Evolutionary conservation across 1,140 invertebrate species (phyloP).

Genomic region (Zaprionus ornatus): DNA sequence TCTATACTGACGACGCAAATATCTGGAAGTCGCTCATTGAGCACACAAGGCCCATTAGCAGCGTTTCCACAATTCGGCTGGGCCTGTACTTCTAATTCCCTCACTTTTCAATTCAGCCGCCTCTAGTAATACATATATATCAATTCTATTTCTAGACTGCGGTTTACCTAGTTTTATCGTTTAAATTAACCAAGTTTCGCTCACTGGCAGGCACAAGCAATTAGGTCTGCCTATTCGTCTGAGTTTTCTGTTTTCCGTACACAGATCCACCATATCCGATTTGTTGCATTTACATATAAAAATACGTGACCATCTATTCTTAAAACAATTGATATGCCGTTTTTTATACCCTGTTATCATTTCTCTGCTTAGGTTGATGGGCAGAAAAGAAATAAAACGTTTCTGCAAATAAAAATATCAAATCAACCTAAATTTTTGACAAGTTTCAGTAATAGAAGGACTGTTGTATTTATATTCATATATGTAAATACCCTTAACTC

Average conservation of each 20-base stretch:
- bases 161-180: conserved; percentile 8
- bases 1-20: conserved; percentile 19
- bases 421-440: not conserved
- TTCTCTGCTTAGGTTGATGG: not conserved
- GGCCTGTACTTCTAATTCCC: conserved; percentile 2
- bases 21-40: conserved; percentile 33
- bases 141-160: conserved; percentile 15
- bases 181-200: conserved; percentile 3
- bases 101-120: not conserved
- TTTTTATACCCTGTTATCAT: not conserved
- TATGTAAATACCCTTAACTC: too few relatives aligned
- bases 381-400: too few relatives aligned
- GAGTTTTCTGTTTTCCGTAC: not conserved
- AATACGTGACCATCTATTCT: not conserved
- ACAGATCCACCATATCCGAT: not conserved
- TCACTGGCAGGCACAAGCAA: not conserved
- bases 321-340: not conserved
- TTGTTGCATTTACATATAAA: not conserved
- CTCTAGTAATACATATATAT: not conserved
- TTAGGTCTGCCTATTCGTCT: not conserved
- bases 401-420: not conserved
- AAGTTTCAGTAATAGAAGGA: too few relatives aligned
- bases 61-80: conserved; percentile 13
- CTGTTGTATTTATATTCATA: too few relatives aligned
- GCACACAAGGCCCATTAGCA: conserved; percentile 32